A percentile compares a stretch with the other conserved stretches of the same genome.
These are phyloP conservation scores for Myxocyprinus asiaticus DNA, from an alignment of 2,113 vertebrate genomes.

Conservation along the genomic window DNA sequence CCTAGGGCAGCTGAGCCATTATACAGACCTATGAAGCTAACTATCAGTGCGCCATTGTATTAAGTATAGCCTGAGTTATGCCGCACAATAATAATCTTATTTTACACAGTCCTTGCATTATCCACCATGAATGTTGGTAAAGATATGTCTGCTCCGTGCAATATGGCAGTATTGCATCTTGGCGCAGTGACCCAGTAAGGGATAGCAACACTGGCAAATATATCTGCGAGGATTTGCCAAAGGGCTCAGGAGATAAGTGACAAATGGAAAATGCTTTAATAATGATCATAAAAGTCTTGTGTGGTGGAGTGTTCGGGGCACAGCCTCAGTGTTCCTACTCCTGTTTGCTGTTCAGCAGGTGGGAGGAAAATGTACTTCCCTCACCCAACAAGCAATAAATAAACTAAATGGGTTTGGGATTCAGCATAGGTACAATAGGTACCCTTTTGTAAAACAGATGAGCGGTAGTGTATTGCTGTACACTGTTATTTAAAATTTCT, in stretches of 20 bases:
- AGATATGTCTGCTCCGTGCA: constrained; percentile 51
- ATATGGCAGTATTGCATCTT: constrained; percentile 12
- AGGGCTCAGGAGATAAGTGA: constrained; percentile 45
- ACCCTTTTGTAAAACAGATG: constrained; percentile 63
- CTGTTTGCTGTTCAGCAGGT: constrained; percentile 46
- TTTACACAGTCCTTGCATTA: constrained; percentile 56
- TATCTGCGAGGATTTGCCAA: constrained; percentile 44
- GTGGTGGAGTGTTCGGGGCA: constrained; percentile 28
- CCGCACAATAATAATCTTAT: constrained; percentile 49
- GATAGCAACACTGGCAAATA: constrained; percentile 35
- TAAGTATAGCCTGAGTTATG: constrained; percentile 38
- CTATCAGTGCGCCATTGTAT: constrained; percentile 39
- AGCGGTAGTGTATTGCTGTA: constrained; percentile 57
- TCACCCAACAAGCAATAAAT: constrained; percentile 65
- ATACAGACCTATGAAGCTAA: constrained; percentile 47
- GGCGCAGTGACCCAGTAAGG: constrained; percentile 58
- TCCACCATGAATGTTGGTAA: constrained; percentile 48
- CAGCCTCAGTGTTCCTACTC: constrained; percentile 34
- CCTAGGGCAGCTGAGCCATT: constrained; percentile 40
- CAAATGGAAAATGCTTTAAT: constrained; percentile 46
- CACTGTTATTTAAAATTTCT: too few species aligned
- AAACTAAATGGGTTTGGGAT: constrained; percentile 62
- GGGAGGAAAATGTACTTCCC: constrained; percentile 36
- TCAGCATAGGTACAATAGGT: constrained; percentile 68
- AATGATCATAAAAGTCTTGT: constrained; percentile 42